Base-by-base conservation (phyloP, 2,888 invertebrate species). In the Anthophora plumipes region DNA sequence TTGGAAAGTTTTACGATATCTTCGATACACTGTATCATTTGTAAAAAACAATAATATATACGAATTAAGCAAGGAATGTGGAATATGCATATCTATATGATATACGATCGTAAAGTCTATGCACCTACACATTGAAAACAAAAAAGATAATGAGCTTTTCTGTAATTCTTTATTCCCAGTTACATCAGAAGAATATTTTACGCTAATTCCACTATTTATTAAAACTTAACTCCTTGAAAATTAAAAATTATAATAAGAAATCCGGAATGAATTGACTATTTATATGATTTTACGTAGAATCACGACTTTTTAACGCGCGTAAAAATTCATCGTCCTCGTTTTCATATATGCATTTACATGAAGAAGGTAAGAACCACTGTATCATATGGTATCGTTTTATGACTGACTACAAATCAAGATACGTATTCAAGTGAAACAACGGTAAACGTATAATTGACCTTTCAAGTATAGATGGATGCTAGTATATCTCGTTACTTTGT, bases 81-180 rank as follows among this genome's bases (percentile, higher is more conserved):
- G 31, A 69, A 69, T 69, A 60, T 60, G 50, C 31, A 63, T 69
- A 61, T 60, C 48, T 59, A 22, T 72, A 64, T 59, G 39, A 67
- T 48, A 41, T 55, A 64, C 31, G 71, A 71, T 70, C 71, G 50
- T 54, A 64, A 71, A 60, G 31, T 59, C 55, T 43, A 37, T 46
- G 14, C 60, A 74, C 77, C 52, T 64, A 83, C 60, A 83, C 81
- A 77, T 74, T 9, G 61, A 71, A 77, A 74, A 69, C 48, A 55
- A 82, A 83, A 88, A 83, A 86, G 87, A 89, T 89, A 88, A 88
- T 87, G 83, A 85, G 81, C 78, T 88, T 82, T 70, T 73, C 74
- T 75, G 69, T 77, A 74, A 80, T 60, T 80, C 63, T 69, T 79
- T 73, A 63, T 55, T 68, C 67, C 52, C 60, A 17, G 25, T 22